Evolutionary conservation across 2,888 invertebrate species (phyloP).

Genomic region (Eupithecia subfuscata): DNA sequence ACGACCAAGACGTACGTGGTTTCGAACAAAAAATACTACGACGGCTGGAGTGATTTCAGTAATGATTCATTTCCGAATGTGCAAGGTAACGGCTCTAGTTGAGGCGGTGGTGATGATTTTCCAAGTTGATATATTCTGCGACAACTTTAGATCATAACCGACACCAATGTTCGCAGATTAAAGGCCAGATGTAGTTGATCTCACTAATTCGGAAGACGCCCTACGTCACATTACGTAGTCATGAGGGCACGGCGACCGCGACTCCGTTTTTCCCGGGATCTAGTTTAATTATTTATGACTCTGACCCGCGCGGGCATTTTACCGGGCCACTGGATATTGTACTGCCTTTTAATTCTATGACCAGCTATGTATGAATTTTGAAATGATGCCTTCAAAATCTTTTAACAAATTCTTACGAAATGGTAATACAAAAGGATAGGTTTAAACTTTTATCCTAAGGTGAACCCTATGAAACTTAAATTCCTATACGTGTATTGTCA

Average conservation of each 20-base stretch:
- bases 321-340: conserved; percentile 21
- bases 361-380: conserved; percentile 22
- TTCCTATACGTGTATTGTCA: neutral
- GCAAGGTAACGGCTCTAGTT: neutral
- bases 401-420: neutral
- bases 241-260: conserved; percentile 9
- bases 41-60: neutral
- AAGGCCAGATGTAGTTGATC: neutral
- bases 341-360: conserved; percentile 26
- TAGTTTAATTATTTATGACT: conserved; percentile 82
- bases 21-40: too few relatives aligned
- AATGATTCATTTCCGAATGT: neutral
- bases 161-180: neutral
- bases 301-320: conserved; percentile 62
- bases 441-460: neutral
- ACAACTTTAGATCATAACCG: neutral
- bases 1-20: too few relatives aligned
- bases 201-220: conserved; percentile 9
- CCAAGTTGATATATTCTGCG: neutral
- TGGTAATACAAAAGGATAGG: neutral
- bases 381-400: neutral
- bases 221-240: conserved; percentile 11
- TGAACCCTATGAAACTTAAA: neutral
- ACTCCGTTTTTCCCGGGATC: conserved; percentile 76
- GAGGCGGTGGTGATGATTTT: neutral